phyloP scores from a whole-genome alignment of 2,888 invertebrate genomes.

The Spodoptera picta region DNA sequence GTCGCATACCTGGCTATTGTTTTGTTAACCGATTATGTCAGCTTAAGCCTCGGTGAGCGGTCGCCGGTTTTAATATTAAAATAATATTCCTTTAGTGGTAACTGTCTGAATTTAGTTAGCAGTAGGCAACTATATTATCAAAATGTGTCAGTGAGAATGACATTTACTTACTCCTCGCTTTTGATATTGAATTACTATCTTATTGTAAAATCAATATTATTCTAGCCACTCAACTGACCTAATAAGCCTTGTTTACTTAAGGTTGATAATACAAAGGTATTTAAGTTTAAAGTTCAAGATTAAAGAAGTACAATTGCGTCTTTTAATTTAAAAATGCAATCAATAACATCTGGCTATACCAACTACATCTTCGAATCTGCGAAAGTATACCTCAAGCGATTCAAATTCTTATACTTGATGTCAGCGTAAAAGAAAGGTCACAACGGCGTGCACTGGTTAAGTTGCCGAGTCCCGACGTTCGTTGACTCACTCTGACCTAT shows the following conservation, averaged over 20 bases:
- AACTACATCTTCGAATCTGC: constrained; percentile 14
- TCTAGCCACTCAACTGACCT: no score
- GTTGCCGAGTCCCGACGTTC: constrained; percentile 42
- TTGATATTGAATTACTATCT: no score
- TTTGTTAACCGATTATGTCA: constrained; percentile 5
- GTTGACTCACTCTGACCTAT: constrained; percentile 53
- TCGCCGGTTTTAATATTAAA: constrained; percentile 1
- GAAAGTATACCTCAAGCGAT: constrained; percentile 10
- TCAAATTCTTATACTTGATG: constrained; percentile 1
- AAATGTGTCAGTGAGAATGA: no score
- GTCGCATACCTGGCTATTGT: not conserved
- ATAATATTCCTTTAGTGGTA: not conserved
- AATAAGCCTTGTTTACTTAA: no score
- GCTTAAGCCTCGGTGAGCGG: not conserved
- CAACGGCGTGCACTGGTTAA: constrained; percentile 21
- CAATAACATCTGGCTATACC: constrained; percentile 14
- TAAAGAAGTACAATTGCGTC: not conserved
- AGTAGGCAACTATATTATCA: not conserved
- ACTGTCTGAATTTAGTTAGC: not conserved
- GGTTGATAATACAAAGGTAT: no score
- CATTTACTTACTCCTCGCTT: no score
- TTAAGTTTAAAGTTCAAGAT: not conserved
- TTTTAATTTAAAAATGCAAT: constrained; percentile 3
- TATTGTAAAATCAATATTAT: no score
- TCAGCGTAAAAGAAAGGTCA: constrained; percentile 39